Evolutionary conservation across 2,888 invertebrate genomes (phyloP).

Genomic region (Cyaniris semiargus): DNA sequence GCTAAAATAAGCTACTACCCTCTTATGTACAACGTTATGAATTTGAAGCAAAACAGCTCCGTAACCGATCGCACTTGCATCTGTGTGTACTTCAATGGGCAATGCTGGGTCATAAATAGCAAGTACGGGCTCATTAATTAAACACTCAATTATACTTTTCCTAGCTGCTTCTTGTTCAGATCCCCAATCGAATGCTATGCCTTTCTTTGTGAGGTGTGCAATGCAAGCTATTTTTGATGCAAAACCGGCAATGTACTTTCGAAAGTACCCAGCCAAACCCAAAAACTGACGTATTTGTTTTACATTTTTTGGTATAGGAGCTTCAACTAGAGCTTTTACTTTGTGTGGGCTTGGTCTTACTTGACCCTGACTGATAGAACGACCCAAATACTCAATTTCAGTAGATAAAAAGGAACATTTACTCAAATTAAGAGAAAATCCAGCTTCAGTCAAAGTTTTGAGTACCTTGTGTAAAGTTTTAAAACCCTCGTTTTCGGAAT

Average conservation of each 20-base stretch:
- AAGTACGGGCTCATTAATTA: constrained; percentile 31
- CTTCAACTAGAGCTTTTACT: constrained; percentile 41
- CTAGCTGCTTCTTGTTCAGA: not conserved
- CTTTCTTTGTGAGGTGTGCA: constrained; percentile 29
- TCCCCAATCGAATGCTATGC: constrained; percentile 31
- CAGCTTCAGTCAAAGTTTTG: constrained; percentile 36
- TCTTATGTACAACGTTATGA: constrained; percentile 23
- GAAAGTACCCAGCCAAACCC: too few relatives aligned
- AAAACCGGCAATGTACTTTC: constrained; percentile 38
- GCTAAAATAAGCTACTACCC: constrained; percentile 39
- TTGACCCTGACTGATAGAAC: constrained; percentile 41
- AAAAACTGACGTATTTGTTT: too few relatives aligned
- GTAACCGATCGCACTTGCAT: constrained; percentile 44
- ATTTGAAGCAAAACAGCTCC: constrained; percentile 45
- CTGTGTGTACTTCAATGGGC: constrained; percentile 46
- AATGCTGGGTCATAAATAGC: constrained; percentile 35
- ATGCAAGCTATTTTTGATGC: not conserved
- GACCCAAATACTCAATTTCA: constrained; percentile 36
- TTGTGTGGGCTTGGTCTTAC: constrained; percentile 44
- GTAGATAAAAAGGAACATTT: too few relatives aligned
- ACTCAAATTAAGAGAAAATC: constrained; percentile 43
- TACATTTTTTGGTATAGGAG: constrained; percentile 39
- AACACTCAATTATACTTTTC: constrained; percentile 16
- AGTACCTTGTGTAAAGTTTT: constrained; percentile 30
- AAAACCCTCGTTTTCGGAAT: constrained; percentile 29